A percentile compares a stretch with the other conserved stretches of the same genome.
Evolutionary conservation across 1,140 invertebrate genomes (phyloP).

Genomic region (Camponotus floridanus): DNA sequence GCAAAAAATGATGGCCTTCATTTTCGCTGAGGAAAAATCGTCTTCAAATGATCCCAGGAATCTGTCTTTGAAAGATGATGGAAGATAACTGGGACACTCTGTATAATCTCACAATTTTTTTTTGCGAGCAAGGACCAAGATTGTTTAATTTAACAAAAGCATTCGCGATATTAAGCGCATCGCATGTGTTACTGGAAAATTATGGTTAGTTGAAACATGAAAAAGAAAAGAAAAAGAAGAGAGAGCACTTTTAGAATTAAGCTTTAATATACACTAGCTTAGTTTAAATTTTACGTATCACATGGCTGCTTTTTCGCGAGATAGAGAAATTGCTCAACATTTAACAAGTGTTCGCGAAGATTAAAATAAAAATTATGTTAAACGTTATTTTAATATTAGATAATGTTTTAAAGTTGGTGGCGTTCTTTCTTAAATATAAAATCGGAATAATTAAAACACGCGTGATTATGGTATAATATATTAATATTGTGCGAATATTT

Average conservation of each 20-base stretch:
- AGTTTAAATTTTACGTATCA: conserved; percentile 25
- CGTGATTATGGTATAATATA: not conserved
- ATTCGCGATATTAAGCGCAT: conserved; percentile 31
- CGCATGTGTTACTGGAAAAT: not conserved
- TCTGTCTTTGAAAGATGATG: too few relatives aligned
- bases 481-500: not conserved
- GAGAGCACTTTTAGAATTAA: conserved; percentile 12
- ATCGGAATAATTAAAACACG: not conserved
- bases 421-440: not conserved
- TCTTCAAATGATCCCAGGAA: too few relatives aligned
- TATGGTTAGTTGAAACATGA: not conserved
- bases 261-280: conserved; percentile 2
- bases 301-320: not conserved
- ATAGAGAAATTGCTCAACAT: not conserved
- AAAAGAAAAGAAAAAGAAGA: not conserved
- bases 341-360: not conserved
- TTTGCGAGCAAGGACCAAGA: not conserved
- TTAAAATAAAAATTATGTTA: not conserved
- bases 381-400: not conserved
- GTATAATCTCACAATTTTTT: not conserved
- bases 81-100: too few relatives aligned
- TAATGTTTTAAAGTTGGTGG: not conserved
- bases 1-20: too few relatives aligned
- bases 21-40: too few relatives aligned
- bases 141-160: conserved; percentile 9